Conservation (phyloP, 2,888 invertebrate species). For the Bellardia pandia region DNA sequence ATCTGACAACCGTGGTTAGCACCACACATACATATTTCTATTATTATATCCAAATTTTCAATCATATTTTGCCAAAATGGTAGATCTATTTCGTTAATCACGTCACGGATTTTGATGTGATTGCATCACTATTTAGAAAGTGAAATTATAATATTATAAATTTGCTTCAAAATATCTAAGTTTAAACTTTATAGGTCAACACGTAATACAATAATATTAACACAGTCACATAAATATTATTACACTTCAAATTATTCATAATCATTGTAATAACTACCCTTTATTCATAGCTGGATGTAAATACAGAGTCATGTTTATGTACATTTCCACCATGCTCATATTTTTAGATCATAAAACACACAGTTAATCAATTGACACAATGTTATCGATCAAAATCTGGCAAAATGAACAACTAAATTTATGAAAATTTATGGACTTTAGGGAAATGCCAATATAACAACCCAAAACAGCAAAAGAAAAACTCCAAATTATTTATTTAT, state of each 20-base stretch:
- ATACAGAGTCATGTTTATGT: neutral
- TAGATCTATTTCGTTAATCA: no score
- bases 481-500: conserved; percentile 17
- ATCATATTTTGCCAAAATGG: no score
- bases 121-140: no score
- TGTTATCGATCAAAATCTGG: conserved; percentile 77
- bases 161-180: neutral
- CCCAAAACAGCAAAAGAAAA: neutral
- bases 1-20: no score
- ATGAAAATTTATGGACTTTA: conserved; percentile 63
- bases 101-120: no score
- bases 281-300: neutral
- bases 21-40: no score
- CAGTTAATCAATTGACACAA: conserved; percentile 77
- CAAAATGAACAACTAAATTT: conserved; percentile 52
- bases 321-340: conserved; percentile 4
- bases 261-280: neutral
- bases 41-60: no score
- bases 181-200: neutral
- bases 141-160: no score
- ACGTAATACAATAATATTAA: neutral
- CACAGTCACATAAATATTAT: neutral
- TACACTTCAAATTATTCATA: conserved; percentile 26
- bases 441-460: conserved; percentile 46
- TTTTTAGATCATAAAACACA: conserved; percentile 70